These are phyloP conservation scores for Xiphias gladius DNA, from an alignment of 2,113 vertebrate genomes.

Conservation along the genomic window DNA sequence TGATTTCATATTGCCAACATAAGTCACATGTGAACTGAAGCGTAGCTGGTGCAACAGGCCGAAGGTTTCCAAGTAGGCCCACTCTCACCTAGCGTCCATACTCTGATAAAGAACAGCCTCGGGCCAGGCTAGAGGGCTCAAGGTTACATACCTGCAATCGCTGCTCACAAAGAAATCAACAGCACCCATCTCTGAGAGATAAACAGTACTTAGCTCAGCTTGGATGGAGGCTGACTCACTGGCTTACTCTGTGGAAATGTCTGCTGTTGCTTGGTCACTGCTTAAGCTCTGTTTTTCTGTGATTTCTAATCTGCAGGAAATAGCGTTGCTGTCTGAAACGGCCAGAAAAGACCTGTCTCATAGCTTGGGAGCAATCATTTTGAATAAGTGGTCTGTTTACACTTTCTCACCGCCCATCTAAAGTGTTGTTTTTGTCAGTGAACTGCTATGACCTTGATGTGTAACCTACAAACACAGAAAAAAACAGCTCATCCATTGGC, in stretches of 20 bases:
- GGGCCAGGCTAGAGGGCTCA: constrained; percentile 66
- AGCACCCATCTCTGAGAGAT: constrained; percentile 71
- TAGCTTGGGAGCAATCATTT: constrained; percentile 42
- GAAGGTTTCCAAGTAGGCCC: constrained; percentile 48
- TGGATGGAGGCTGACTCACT: constrained; percentile 70
- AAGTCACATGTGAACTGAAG: constrained; percentile 40
- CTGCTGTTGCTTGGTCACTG: constrained; percentile 56
- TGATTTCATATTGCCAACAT: constrained; percentile 25
- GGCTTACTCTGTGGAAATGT: constrained; percentile 65
- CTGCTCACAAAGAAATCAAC: constrained; percentile 70
- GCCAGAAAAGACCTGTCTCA: constrained; percentile 5
- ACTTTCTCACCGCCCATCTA: constrained; percentile 15
- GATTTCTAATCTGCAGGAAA: constrained; percentile 59
- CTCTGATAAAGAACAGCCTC: constrained; percentile 65
- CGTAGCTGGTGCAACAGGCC: constrained; percentile 40
- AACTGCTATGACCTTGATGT: constrained; percentile 46
- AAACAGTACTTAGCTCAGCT: constrained; percentile 64
- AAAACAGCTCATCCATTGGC: constrained; percentile 2
- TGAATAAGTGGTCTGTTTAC: constrained; percentile 42
- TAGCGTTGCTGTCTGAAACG: constrained; percentile 40
- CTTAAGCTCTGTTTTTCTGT: constrained; percentile 38
- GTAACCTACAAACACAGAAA: constrained; percentile 30
- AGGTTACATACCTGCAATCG: constrained; percentile 63
- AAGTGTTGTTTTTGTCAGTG: constrained; percentile 24
- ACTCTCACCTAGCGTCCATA: constrained; percentile 30